Conservation (phyloP, 2,113 vertebrate genomes). For the Actenoides hombroni region DNA sequence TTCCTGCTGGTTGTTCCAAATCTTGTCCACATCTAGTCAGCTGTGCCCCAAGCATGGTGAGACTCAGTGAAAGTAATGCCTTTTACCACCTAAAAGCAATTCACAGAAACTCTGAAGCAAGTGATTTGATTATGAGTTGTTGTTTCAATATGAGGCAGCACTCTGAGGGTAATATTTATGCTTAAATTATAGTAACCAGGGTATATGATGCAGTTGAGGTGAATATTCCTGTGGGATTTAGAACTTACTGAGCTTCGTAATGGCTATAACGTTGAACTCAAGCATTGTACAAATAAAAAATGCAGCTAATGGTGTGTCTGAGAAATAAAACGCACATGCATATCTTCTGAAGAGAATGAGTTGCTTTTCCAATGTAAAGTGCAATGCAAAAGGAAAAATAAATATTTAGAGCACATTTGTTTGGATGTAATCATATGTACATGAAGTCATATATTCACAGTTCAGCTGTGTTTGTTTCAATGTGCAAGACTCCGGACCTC, state of each 20-base stretch:
- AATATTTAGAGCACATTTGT: slow-evolving; percentile 5
- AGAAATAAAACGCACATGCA: not conserved
- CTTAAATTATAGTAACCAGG: not conserved
- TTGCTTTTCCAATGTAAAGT: not conserved
- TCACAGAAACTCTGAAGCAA: not conserved
- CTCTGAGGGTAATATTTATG: not conserved
- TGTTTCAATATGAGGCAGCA: not conserved
- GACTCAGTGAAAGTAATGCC: not conserved
- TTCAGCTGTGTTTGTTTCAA: slow-evolving; percentile 29
- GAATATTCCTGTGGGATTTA: not conserved
- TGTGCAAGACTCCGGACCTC: not conserved
- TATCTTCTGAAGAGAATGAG: not conserved
- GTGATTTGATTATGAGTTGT: not conserved
- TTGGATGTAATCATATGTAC: not conserved
- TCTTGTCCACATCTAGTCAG: not conserved
- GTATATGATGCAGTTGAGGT: not conserved
- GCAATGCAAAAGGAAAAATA: slow-evolving; percentile 8
- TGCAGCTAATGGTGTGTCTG: not conserved
- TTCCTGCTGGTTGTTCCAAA: not conserved
- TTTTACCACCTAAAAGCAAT: not conserved
- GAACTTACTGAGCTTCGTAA: not conserved
- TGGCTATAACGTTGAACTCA: not conserved
- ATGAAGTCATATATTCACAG: not conserved
- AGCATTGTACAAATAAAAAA: not conserved
- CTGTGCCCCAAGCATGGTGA: not conserved